Percentiles rank a stretch among this genome's conserved stretches.
phyloP scores from a whole-genome alignment of 2,797 vertebrate genomes.

The Protosalanx chinensis region DNA sequence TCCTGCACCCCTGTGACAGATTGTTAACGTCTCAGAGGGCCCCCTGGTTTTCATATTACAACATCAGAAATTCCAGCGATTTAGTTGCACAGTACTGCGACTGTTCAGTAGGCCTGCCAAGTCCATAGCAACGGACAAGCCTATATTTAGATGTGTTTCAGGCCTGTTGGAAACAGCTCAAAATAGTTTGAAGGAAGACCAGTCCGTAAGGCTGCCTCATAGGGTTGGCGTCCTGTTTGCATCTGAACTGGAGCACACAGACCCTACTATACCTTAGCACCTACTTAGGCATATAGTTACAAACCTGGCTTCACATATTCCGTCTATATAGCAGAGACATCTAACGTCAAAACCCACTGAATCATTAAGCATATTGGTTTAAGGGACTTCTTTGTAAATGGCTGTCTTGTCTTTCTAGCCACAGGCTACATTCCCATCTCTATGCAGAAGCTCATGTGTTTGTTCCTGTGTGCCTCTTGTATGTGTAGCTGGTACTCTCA shows the following conservation, averaged over 20 bases:
- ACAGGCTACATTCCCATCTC: not conserved
- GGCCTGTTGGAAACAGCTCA: conserved; percentile 54
- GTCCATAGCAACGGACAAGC: conserved; percentile 61
- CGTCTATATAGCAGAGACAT: conserved; percentile 26
- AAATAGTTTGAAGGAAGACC: conserved; percentile 64
- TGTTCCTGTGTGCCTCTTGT: not conserved
- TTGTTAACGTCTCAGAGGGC: conserved; percentile 63
- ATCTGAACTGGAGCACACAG: conserved; percentile 41
- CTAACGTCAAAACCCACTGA: conserved; percentile 24
- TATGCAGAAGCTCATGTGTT: too few relatives aligned
- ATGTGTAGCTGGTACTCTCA: not conserved
- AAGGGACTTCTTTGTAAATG: conserved; percentile 30
- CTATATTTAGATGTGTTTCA: conserved; percentile 72
- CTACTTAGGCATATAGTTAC: not conserved
- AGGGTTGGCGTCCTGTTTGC: conserved; percentile 37
- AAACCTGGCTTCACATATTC: not conserved
- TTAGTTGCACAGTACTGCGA: conserved; percentile 62
- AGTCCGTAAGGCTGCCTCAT: conserved; percentile 44
- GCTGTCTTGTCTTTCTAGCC: conserved; percentile 32
- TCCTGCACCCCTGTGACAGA: conserved; percentile 56
- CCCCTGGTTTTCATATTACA: conserved; percentile 67
- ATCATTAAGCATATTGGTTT: conserved; percentile 16
- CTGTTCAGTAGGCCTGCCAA: conserved; percentile 62
- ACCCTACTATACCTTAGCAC: conserved; percentile 23
- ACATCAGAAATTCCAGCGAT: conserved; percentile 70